Conservation (phyloP, 2,113 vertebrate genomes). For the Sylvia atricapilla region DNA sequence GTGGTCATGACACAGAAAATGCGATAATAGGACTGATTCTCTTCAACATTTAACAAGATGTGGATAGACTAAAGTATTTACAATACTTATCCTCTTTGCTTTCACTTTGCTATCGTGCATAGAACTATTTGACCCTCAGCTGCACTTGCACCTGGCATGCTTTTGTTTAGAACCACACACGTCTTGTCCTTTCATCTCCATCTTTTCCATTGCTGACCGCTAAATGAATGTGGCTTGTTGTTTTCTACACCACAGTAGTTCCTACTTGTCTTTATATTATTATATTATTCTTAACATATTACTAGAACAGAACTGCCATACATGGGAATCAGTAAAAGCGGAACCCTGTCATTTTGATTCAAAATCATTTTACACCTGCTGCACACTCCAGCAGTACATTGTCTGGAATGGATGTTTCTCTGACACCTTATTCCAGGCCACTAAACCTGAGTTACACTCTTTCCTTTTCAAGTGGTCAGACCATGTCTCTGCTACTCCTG, state of each 20-base stretch:
- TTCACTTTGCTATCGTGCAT: neutral
- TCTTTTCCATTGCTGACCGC: neutral
- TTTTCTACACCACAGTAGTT: neutral
- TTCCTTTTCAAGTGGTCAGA: neutral
- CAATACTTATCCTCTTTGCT: neutral
- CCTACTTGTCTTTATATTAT: neutral
- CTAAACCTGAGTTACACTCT: neutral
- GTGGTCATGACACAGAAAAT: neutral
- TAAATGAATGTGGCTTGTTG: neutral
- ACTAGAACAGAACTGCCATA: neutral
- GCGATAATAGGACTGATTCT: neutral
- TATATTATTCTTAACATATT: neutral
- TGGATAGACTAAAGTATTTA: neutral
- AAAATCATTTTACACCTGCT: constrained; percentile 29
- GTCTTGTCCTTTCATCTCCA: neutral
- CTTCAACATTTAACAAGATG: neutral
- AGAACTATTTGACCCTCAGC: rapidly evolving
- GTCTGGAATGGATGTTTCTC: neutral
- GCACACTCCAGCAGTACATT: neutral
- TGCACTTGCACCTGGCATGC: neutral
- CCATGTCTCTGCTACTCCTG: neutral
- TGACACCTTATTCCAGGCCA: constrained; percentile 6
- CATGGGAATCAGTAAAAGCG: neutral
- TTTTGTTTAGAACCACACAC: neutral
- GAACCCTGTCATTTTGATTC: constrained; percentile 11